Evolutionary conservation across 2,888 invertebrate species (phyloP), one percentile per base, ranked within the genome.

Genomic region (Frankliniella intonsa): DNA sequence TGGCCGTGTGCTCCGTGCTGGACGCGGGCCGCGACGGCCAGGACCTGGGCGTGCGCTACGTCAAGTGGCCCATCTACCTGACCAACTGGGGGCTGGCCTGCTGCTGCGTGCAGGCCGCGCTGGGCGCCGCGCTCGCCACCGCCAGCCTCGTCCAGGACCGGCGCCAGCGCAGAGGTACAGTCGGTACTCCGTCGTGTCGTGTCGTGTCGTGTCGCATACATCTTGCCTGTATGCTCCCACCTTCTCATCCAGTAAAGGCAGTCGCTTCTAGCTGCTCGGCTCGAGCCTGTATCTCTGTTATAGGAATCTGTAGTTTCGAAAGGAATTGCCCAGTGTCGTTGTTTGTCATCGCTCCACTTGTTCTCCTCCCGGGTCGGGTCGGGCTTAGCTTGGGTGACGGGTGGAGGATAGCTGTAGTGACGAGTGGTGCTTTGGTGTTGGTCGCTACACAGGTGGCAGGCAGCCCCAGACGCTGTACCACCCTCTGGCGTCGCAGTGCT

Each of bases 81-180:
- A 94, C 94, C 17, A 93, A 94, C 87, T 94, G 94, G 93, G 93
- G 93, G 65, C 90, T 91, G 86, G 86, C 90, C 14, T 84, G 91
- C 80, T 92, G 92, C 83, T 88, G 89, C 0, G 82, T 90, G 3
- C 93, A 94, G 85, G 88, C 93, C 0, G 86, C 90, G 0, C 86
- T 93, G 0, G 91, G 90, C 0, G 87, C 90, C 0, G 86, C 87
- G 1, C 88, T 92, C 0, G 90, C 91, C 0, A 89, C 69, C 22
- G 8, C 12, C 69, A 65, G 65, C 49, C 81, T 83, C 17, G 27
- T 81, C 14, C 62, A 25, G 51, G 82, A 81, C 55, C 81, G 83
- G 22, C 69, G 69, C 10, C 69, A 25, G 69, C 69, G 69, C 69
- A 76, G 69, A 76, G 69, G 69, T 69, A 22, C 55, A 55, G 55